Base-by-base conservation (phyloP, 2,888 invertebrate genomes). In the Pristionchus maxplancki region DNA sequence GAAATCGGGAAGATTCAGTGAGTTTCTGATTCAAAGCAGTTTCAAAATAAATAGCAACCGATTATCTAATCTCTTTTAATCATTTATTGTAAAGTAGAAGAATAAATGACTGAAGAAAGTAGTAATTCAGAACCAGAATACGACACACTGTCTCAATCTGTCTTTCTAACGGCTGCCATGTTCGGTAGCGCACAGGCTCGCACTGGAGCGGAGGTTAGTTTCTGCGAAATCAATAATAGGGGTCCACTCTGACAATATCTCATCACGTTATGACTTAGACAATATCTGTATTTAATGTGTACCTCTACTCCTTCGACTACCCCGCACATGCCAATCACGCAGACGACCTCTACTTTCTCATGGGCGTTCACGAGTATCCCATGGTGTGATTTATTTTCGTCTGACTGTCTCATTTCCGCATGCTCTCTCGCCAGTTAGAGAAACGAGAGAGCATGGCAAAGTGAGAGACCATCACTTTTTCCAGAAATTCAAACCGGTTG, bases 291-390 rank as follows among this genome's bases (percentile, higher is more conserved):
- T 67, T 50, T 6, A 81, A 78, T 58, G 81, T 81, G 3, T 88
- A 81, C 81, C 88, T 88, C 78, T 88, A 88, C 44, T 9, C 3
- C 5, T 81, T 53, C 40, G 88, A 81, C 44, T 81, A 81, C 53
- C 78, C 78, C 24, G n/a, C 15, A 24, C 34, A 81, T 58, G 8
- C 53, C 4, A 58, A 58, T 1, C 88, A 88, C 81, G 34, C 81
- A 1, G 88, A 53, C 37, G 88, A 88, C 62, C 11, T 88, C 58
- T 37, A n/a, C 37, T 58, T 34, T 40, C 34, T 88, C 58, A 78
- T 88, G 81, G 88, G 88, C 3, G 13, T 88, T 28, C 82, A 82
- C 28, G 28, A 85, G 37, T 28, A 62, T 40, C 17, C 74, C 3
- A 67, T 31, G 85, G 83, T 84, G 37, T 20, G 83, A 24, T 58